phyloP scores from a whole-genome alignment of 2,113 vertebrate genomes.

The Bombycilla garrulus region DNA sequence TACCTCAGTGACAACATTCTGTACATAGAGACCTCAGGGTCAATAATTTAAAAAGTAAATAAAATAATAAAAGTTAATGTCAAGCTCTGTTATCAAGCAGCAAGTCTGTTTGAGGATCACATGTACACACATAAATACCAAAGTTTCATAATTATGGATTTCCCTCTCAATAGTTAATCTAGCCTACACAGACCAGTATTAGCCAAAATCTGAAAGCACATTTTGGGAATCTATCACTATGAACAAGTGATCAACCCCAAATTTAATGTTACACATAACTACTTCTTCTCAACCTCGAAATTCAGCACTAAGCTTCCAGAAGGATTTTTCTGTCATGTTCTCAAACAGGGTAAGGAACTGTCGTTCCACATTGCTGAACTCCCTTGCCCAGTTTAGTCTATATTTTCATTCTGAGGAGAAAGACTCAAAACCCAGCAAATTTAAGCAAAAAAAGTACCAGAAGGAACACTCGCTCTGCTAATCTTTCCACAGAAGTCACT shows the following conservation, averaged over 20 bases:
- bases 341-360: not conserved
- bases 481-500: not conserved
- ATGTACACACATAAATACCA: not conserved
- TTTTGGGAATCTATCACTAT: not conserved
- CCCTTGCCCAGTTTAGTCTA: not conserved
- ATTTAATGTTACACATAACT: not conserved
- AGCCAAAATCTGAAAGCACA: not conserved
- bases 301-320: not conserved
- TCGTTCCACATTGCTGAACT: not conserved
- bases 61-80: not conserved
- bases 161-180: not conserved
- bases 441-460: not conserved
- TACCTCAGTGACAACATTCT: not conserved
- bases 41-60: not conserved
- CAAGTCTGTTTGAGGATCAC: not conserved
- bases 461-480: not conserved
- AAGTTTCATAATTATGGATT: not conserved
- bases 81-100: not conserved
- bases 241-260: not conserved
- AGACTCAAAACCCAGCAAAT: not conserved
- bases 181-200: not conserved
- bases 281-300: not conserved
- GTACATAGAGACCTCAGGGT: not conserved
- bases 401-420: not conserved
- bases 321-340: not conserved